phyloP scores from a whole-genome alignment of 2,113 vertebrate genomes.

The Puma concolor region DNA sequence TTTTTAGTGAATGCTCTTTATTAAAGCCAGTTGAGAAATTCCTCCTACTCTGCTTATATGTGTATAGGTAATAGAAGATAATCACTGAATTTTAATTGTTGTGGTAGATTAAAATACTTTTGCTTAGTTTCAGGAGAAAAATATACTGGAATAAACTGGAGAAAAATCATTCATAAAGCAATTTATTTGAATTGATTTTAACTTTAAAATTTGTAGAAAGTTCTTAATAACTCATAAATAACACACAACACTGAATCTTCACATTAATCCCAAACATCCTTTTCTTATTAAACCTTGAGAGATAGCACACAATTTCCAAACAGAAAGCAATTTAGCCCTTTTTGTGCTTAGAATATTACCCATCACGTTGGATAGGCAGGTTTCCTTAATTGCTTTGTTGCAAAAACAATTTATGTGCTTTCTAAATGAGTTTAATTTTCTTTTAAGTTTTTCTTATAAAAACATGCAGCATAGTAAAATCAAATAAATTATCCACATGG shows the following conservation, averaged over 20 bases:
- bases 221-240: slow-evolving; percentile 75
- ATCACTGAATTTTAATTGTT: slow-evolving; percentile 42
- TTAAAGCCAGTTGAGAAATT: background rate
- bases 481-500: slow-evolving; percentile 80
- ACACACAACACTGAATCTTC: slow-evolving; percentile 67
- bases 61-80: slow-evolving; percentile 21
- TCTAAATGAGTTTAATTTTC: slow-evolving; percentile 86
- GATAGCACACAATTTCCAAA: slow-evolving; percentile 81
- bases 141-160: background rate
- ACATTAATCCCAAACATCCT: slow-evolving; percentile 75
- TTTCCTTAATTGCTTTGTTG: slow-evolving; percentile 85
- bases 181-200: slow-evolving; percentile 70
- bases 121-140: background rate
- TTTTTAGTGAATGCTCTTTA: background rate
- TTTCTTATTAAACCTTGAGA: slow-evolving; percentile 83
- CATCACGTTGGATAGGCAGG: slow-evolving; percentile 73
- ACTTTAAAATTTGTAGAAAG: slow-evolving; percentile 67
- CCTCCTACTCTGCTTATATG: background rate
- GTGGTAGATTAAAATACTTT: slow-evolving; percentile 27
- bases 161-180: slow-evolving; percentile 23
- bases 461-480: slow-evolving; percentile 78
- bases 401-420: slow-evolving; percentile 80
- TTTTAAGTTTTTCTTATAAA: slow-evolving; percentile 83
- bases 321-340: slow-evolving; percentile 81
- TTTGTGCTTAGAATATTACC: slow-evolving; percentile 80